Evolutionary conservation across 2,888 invertebrate genomes (phyloP), one percentile per base, ranked within the genome.

Genomic region (Desoria tigrina): DNA sequence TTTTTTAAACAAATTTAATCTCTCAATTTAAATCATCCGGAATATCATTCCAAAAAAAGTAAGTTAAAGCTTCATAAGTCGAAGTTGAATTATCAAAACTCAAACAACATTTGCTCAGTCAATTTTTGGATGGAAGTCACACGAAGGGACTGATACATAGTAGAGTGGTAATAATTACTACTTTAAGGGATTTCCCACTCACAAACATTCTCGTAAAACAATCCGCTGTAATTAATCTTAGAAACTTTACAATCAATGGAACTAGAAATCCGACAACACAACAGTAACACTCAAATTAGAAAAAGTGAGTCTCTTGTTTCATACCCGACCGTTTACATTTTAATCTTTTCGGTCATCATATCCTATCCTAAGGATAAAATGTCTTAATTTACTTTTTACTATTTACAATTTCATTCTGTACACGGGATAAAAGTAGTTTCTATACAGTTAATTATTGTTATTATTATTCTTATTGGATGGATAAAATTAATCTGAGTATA

Each of bases 281-380:
- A 32, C 11, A 51, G 51, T 51, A 24, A 24, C 51, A 51, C 14
- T 51, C 21, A 51, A 51, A 21, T 51, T 24, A 51, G 6, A 51
- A 51, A 32, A 51, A 51, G 51, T 51, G 51, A 51, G 51, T 51
- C 26, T 24, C 24, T 51, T 3, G 14, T 51, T 18, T 45, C n/a
- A 6, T 18, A 16, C 4, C 6, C 18, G 4, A 21, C 45, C 16
- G 6, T 45, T 18, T 21, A 45, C n/a, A 45, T 45, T 45, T 39
- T 16, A 39, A 39, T 11, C n/a, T n/a, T 32, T 32, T 32, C 32
- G 11, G 32, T 32, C 11, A 32, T 32, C 4, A 32, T 7, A 4
- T 11, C 6, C 32, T 32, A 11, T n/a, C n/a, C 32, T 32, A 32
- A 11, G 11, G 11, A 11, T 7, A 11, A 32, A 32, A 32, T 32